These are phyloP conservation scores for Enteromius paludinosus DNA, from an alignment of 2,797 vertebrate genomes.

Conservation along the genomic window DNA sequence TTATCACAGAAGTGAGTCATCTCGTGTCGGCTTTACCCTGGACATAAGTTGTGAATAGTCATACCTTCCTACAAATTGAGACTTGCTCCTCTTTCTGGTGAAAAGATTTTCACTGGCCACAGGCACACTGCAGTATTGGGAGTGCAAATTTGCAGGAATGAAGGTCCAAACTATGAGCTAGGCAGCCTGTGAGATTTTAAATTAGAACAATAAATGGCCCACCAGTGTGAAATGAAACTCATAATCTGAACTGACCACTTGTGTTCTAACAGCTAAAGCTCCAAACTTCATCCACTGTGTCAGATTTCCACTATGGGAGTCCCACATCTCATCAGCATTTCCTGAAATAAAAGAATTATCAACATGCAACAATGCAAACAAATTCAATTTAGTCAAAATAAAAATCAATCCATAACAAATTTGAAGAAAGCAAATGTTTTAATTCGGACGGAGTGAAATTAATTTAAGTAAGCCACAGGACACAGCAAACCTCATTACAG, in stretches of 20 bases:
- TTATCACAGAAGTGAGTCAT: not conserved
- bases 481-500: conserved; percentile 55
- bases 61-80: not conserved
- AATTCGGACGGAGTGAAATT: conserved; percentile 68
- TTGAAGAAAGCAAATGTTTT: conserved; percentile 56
- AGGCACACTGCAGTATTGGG: not conserved
- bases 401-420: not conserved
- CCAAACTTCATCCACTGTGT: not conserved
- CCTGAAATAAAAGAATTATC: not conserved
- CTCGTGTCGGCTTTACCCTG: not conserved
- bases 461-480: conserved; percentile 60
- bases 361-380: not conserved
- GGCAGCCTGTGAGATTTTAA: not conserved
- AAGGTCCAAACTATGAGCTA: not conserved
- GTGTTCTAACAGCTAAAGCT: not conserved
- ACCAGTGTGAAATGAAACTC: not conserved
- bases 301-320: too few relatives aligned
- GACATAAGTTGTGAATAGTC: not conserved
- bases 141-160: not conserved
- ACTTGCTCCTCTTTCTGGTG: not conserved
- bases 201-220: not conserved
- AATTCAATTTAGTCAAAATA: not conserved
- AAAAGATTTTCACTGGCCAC: not conserved
- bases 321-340: not conserved
- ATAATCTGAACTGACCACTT: not conserved